phyloP scores from a whole-genome alignment of 2,888 invertebrate species.

The Aporophyla nigra region DNA sequence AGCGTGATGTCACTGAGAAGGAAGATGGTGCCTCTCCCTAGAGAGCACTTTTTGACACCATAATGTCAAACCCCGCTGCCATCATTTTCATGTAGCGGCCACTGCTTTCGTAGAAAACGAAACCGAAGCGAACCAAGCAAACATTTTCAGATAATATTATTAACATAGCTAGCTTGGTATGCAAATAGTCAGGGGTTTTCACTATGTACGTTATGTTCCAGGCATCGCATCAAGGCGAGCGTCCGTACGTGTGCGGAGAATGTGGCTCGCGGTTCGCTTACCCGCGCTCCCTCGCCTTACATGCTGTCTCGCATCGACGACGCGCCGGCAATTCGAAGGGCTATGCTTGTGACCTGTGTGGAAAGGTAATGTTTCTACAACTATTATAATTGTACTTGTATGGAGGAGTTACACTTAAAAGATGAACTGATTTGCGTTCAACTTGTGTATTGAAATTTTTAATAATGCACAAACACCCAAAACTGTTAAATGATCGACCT shows the following conservation, averaged over 20 bases:
- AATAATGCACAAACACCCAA: too few relatives aligned
- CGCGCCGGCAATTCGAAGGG: constrained; percentile 68
- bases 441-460: too few relatives aligned
- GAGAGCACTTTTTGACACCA: too few relatives aligned
- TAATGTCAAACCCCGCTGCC: too few relatives aligned
- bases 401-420: too few relatives aligned
- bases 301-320: constrained; percentile 89
- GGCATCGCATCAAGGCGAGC: constrained; percentile 91
- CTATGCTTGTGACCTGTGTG: constrained; percentile 93
- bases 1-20: too few relatives aligned
- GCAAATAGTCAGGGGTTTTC: background rate
- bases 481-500: too few relatives aligned
- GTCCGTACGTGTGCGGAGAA: constrained; percentile 90
- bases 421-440: too few relatives aligned
- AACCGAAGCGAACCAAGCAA: too few relatives aligned
- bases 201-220: constrained; percentile 57
- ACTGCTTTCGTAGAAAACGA: background rate
- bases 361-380: constrained; percentile 83
- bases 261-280: constrained; percentile 92
- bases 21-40: too few relatives aligned
- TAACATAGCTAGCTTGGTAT: background rate
- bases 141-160: too few relatives aligned
- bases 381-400: background rate
- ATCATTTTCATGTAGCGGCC: too few relatives aligned
- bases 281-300: constrained; percentile 91